Percentiles rank a stretch among this genome's conserved stretches.
Evolutionary conservation across 2,888 invertebrate species (phyloP).

Genomic region (Dasypolia templi): DNA sequence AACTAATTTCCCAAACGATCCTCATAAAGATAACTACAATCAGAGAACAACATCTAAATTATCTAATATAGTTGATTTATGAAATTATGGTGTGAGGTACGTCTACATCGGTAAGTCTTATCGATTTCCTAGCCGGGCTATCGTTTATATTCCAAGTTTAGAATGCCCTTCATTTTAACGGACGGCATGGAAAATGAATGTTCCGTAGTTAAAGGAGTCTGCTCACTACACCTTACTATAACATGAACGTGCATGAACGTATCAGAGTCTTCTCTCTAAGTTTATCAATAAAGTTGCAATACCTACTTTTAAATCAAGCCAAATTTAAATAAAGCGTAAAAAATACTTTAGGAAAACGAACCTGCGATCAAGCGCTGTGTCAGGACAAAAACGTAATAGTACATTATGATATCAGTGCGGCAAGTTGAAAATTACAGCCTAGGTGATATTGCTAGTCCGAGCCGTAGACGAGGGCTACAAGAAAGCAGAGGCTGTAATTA

Average conservation of each 20-base stretch:
- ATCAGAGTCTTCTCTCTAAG: not conserved
- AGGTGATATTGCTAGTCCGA: too few relatives aligned
- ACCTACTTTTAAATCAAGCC: too few relatives aligned
- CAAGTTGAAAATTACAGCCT: too few relatives aligned
- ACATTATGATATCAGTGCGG: too few relatives aligned
- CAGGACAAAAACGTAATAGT: too few relatives aligned
- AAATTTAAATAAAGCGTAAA: too few relatives aligned
- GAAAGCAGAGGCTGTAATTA: too few relatives aligned
- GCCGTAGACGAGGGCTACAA: too few relatives aligned
- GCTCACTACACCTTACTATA: not conserved
- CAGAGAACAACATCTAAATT: conserved; percentile 11
- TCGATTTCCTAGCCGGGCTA: conserved; percentile 66
- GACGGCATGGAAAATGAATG: conserved; percentile 50
- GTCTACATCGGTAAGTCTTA: conserved; percentile 66
- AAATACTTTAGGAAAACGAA: too few relatives aligned
- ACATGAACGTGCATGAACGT: not conserved
- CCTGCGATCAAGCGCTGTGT: too few relatives aligned
- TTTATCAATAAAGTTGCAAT: too few relatives aligned
- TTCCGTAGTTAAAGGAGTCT: not conserved
- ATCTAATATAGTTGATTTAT: conserved; percentile 27
- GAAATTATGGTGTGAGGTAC: conserved; percentile 3
- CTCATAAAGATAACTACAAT: conserved; percentile 10
- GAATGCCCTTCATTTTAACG: conserved; percentile 68
- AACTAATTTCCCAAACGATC: conserved; percentile 13
- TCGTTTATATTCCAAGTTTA: conserved; percentile 67